Conservation (phyloP, 2,113 vertebrate genomes). For the Plestiodon gilberti region DNA sequence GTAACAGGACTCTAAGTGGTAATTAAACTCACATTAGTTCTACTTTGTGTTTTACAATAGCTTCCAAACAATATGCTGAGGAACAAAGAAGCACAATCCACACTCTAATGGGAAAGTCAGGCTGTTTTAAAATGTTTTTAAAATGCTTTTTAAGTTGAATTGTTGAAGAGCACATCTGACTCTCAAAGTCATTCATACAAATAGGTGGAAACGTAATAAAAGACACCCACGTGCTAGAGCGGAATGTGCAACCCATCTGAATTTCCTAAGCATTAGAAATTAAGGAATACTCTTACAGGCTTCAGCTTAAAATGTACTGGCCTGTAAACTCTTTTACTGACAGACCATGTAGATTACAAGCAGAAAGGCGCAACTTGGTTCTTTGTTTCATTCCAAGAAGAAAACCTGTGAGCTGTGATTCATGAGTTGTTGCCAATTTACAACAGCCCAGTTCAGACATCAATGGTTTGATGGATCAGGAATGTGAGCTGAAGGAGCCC, state of each 20-base stretch:
- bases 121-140: conserved; percentile 2
- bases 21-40: conserved; percentile 41
- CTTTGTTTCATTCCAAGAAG: neutral
- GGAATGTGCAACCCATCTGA: conserved; percentile 6
- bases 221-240: conserved; percentile 5
- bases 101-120: neutral
- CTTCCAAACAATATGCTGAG: conserved; percentile 9
- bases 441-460: neutral
- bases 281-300: neutral
- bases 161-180: neutral
- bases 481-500: no score
- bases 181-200: neutral
- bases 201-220: conserved; percentile 29
- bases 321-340: neutral
- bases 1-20: neutral
- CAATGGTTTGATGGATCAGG: no score
- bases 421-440: neutral
- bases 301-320: neutral
- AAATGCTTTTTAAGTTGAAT: conserved; percentile 1
- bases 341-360: neutral
- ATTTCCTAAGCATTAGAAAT: neutral
- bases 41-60: conserved; percentile 23
- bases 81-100: neutral
- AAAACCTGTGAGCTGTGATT: conserved; percentile 9
- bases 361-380: neutral